Evolutionary conservation across 2,888 invertebrate genomes (phyloP).

Genomic region (Polyommatus iphigenia): DNA sequence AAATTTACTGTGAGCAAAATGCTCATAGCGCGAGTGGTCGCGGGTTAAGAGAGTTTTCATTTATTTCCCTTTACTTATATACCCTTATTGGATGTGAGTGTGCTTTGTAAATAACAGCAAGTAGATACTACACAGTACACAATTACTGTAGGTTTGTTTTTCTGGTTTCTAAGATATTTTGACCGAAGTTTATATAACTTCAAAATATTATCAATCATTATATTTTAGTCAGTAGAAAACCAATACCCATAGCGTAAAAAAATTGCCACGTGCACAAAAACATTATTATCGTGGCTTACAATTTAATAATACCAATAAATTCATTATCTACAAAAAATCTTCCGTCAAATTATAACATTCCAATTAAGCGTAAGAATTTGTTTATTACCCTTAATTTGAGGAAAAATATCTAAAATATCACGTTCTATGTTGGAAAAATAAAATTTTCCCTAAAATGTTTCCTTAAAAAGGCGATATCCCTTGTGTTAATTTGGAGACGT

Average conservation of each 20-base stretch:
- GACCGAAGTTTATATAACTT: too few species aligned
- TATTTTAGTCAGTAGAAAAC: too few species aligned
- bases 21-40: too few species aligned
- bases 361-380: not conserved
- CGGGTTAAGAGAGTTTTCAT: constrained; percentile 12
- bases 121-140: not conserved
- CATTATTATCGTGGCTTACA: too few species aligned
- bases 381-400: not conserved
- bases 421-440: not conserved
- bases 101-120: not conserved
- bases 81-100: not conserved
- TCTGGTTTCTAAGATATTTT: too few species aligned
- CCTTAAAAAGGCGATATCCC: not conserved
- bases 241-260: too few species aligned
- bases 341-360: not conserved
- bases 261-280: too few species aligned
- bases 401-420: constrained; percentile 4
- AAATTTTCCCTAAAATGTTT: constrained; percentile 7
- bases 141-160: too few species aligned
- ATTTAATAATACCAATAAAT: not conserved
- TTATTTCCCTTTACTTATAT: not conserved
- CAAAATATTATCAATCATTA: too few species aligned
- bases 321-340: not conserved
- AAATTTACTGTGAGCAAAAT: too few species aligned
- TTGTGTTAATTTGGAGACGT: constrained; percentile 20